These are phyloP conservation scores for Baccha elongata DNA, from an alignment of 2,888 invertebrate genomes.

Conservation along the genomic window DNA sequence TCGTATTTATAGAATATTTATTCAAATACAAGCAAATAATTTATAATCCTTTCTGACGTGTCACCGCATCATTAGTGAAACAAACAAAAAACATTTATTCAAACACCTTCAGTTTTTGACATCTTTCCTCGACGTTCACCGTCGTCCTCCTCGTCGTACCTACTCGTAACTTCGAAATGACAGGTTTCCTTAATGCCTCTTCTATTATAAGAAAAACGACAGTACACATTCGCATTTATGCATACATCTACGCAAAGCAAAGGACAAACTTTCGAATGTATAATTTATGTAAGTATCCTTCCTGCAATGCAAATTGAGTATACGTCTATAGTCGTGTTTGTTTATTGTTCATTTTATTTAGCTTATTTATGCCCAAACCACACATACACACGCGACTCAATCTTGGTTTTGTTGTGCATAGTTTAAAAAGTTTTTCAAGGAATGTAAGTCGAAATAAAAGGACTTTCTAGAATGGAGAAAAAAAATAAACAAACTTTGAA, in stretches of 20 bases:
- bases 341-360: slow-evolving; percentile 26
- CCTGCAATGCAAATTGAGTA: slow-evolving; percentile 58
- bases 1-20: too few relatives aligned
- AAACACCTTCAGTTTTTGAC: slow-evolving; percentile 30
- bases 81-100: slow-evolving; percentile 58
- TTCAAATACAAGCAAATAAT: too few relatives aligned
- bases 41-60: slow-evolving; percentile 25
- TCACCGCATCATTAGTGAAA: slow-evolving; percentile 45
- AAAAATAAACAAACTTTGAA: slow-evolving; percentile 49
- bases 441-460: slow-evolving; percentile 25
- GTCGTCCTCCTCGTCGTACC: not conserved
- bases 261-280: slow-evolving; percentile 64
- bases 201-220: not conserved
- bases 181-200: slow-evolving; percentile 19
- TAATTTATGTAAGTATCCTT: slow-evolving; percentile 64
- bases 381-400: not conserved
- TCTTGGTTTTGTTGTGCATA: slow-evolving; percentile 24
- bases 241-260: slow-evolving; percentile 2
- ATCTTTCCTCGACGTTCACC: not conserved
- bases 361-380: slow-evolving; percentile 31
- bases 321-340: not conserved
- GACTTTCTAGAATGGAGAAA: slow-evolving; percentile 2
- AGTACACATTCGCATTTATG: not conserved
- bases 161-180: slow-evolving; percentile 1
- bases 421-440: slow-evolving; percentile 31